Conservation (phyloP, 1,140 invertebrate species). For the Trichogramma pretiosum region DNA sequence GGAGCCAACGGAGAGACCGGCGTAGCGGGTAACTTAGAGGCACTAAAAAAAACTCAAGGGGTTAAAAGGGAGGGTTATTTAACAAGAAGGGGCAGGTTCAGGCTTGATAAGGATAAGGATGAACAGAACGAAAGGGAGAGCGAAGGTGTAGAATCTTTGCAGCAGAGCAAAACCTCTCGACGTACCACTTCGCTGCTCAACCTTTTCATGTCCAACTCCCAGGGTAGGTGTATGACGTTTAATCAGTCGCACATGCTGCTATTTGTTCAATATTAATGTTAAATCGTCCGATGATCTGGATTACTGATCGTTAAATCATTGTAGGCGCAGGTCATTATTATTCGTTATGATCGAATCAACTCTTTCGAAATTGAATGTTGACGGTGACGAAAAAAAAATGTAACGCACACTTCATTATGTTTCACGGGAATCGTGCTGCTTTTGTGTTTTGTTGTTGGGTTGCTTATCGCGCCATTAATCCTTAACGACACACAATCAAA, state of each 20-base stretch:
- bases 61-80: constrained; percentile 37
- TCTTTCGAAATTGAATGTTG: too few relatives aligned
- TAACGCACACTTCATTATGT: neutral
- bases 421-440: constrained; percentile 19
- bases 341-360: too few relatives aligned
- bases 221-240: constrained; percentile 54
- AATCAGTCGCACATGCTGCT: neutral
- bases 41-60: constrained; percentile 39
- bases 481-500: too few relatives aligned
- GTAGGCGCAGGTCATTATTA: too few relatives aligned
- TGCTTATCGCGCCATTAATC: constrained; percentile 29
- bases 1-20: constrained; percentile 42
- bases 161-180: constrained; percentile 68
- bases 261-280: too few relatives aligned
- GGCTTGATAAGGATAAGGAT: constrained; percentile 43
- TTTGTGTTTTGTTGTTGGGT: constrained; percentile 29
- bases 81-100: constrained; percentile 30
- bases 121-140: constrained; percentile 22
- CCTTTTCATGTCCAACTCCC: constrained; percentile 88
- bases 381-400: neutral
- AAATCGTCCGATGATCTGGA: too few relatives aligned
- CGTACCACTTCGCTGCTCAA: constrained; percentile 88
- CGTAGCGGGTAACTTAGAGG: constrained; percentile 43
- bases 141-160: constrained; percentile 38
- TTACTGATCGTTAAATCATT: too few relatives aligned